Conservation (phyloP, 2,113 vertebrate species). For the Arizona elegans region DNA sequence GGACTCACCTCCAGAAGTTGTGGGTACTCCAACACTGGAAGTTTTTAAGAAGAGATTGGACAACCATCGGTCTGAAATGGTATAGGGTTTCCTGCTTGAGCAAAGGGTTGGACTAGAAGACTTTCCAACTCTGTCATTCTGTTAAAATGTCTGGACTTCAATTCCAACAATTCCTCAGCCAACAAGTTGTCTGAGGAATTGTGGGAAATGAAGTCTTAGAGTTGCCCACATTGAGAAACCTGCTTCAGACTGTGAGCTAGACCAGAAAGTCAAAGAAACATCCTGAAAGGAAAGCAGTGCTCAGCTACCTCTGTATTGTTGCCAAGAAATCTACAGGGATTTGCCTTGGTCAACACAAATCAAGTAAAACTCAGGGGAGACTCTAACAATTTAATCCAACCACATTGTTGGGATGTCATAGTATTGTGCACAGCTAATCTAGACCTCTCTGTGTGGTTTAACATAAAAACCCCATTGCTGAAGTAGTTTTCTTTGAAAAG, state of each 20-base stretch:
- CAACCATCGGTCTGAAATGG: too few species aligned
- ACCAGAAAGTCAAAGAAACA: not conserved
- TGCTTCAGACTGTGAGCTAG: not conserved
- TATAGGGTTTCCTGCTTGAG: too few species aligned
- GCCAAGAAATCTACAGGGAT: not conserved
- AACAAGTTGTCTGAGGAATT: too few species aligned
- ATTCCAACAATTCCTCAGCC: too few species aligned
- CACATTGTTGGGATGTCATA: not conserved
- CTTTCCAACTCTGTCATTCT: too few species aligned
- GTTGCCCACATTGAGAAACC: not conserved
- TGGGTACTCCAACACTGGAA: too few species aligned
- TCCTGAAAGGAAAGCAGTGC: not conserved
- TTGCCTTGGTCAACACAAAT: not conserved
- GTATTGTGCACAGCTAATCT: not conserved
- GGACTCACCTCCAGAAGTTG: too few species aligned
- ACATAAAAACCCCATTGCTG: slow-evolving; percentile 48
- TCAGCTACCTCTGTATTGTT: not conserved
- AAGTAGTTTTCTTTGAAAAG: slow-evolving; percentile 44
- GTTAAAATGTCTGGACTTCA: too few species aligned
- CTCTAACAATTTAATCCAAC: not conserved
- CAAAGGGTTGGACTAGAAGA: too few species aligned
- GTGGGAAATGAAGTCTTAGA: too few species aligned
- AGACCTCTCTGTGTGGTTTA: slow-evolving; percentile 37
- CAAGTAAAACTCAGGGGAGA: not conserved
- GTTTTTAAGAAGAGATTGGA: too few species aligned